phyloP scores from a whole-genome alignment of 1,140 invertebrate genomes.

The Drosophila ambigua region DNA sequence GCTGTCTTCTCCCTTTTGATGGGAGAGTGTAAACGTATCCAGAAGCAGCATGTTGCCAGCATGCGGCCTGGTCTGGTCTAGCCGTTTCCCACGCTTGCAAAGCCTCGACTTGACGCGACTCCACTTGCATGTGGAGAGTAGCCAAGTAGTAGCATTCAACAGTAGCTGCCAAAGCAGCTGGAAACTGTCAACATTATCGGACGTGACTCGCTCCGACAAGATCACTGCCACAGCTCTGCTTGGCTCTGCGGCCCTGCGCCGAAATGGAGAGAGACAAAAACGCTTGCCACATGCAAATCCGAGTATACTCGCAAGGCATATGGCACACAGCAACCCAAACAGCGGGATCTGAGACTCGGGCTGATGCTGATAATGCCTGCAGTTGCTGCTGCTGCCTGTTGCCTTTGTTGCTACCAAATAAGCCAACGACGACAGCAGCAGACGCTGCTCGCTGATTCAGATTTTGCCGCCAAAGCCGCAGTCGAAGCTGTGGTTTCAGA shows the following conservation, averaged over 20 bases:
- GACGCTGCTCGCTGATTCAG: slow-evolving; percentile 41
- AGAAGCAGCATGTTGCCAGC: slow-evolving; percentile 3
- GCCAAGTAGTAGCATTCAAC: slow-evolving; percentile 30
- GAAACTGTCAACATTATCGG: slow-evolving; percentile 75
- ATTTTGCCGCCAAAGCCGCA: slow-evolving; percentile 60
- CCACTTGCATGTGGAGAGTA: neutral
- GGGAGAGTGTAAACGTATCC: too few species aligned
- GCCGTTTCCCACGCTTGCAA: slow-evolving; percentile 42
- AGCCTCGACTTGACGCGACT: neutral
- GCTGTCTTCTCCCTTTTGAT: too few species aligned
- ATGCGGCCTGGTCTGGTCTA: neutral
- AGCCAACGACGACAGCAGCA: slow-evolving; percentile 44
- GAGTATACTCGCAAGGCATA: slow-evolving; percentile 20
- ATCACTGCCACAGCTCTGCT: slow-evolving; percentile 63
- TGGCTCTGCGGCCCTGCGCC: slow-evolving; percentile 20
- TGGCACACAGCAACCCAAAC: slow-evolving; percentile 32
- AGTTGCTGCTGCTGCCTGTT: slow-evolving; percentile 17
- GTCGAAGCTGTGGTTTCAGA: slow-evolving; percentile 38
- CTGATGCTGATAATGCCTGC: slow-evolving; percentile 62
- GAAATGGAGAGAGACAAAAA: slow-evolving; percentile 20
- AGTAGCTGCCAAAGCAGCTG: slow-evolving; percentile 65
- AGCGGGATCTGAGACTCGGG: slow-evolving; percentile 52
- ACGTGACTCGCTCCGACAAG: slow-evolving; percentile 71
- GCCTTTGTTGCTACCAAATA: slow-evolving; percentile 59
- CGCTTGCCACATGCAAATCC: slow-evolving; percentile 60